phyloP scores from a whole-genome alignment of 2,113 vertebrate genomes.

The Mugil cephalus region DNA sequence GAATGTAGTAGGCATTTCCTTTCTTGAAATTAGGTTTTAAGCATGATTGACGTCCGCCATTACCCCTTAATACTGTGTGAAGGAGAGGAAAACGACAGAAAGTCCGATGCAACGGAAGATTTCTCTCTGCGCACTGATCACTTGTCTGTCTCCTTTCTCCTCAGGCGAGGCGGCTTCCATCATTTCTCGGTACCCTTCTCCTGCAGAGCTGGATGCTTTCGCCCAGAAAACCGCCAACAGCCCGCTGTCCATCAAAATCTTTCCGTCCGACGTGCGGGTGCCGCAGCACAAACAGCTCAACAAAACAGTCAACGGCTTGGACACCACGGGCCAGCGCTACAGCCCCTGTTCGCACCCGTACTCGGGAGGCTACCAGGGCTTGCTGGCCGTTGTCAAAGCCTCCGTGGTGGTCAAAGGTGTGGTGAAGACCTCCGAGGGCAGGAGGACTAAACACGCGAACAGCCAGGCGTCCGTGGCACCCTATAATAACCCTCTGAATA shows the following conservation, averaged over 20 bases:
- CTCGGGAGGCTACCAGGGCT: slow-evolving; percentile 88
- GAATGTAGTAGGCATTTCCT: slow-evolving; percentile 60
- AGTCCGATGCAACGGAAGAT: not conserved
- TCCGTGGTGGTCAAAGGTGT: slow-evolving; percentile 83
- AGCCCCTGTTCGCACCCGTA: slow-evolving; percentile 88
- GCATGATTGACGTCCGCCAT: slow-evolving; percentile 48
- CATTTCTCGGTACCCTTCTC: slow-evolving; percentile 92
- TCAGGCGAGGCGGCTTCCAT: slow-evolving; percentile 88
- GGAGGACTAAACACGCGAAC: slow-evolving; percentile 91
- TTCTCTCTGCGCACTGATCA: slow-evolving; percentile 11
- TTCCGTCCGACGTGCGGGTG: slow-evolving; percentile 94
- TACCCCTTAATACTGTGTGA: slow-evolving; percentile 35
- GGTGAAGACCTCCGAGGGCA: slow-evolving; percentile 92
- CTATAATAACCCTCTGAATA: slow-evolving; percentile 86
- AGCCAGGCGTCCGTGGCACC: slow-evolving; percentile 89
- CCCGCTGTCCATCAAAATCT: slow-evolving; percentile 98
- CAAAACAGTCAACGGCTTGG: slow-evolving; percentile 95
- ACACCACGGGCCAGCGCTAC: slow-evolving; percentile 91
- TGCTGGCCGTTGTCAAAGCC: slow-evolving; percentile 90
- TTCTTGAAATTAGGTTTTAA: slow-evolving; percentile 65
- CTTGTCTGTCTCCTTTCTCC: slow-evolving; percentile 35
- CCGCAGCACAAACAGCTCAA: slow-evolving; percentile 97
- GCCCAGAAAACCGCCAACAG: slow-evolving; percentile 95
- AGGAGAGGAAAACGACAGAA: slow-evolving; percentile 8
- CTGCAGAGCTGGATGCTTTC: slow-evolving; percentile 96